phyloP scores from a whole-genome alignment of 2,113 vertebrate species.

The Engraulis encrasicolus region DNA sequence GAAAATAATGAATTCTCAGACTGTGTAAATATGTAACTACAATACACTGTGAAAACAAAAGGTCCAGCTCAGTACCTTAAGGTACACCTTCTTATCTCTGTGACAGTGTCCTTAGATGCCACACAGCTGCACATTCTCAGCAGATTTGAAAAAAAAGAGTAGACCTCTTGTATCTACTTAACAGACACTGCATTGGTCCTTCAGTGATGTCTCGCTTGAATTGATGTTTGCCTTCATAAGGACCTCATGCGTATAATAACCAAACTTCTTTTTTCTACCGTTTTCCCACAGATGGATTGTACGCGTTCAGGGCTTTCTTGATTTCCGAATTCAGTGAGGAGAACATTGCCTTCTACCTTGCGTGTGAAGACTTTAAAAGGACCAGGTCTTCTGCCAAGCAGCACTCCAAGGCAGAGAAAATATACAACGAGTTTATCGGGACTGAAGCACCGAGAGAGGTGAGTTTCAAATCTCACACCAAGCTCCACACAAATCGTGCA shows the following conservation, averaged over 20 bases:
- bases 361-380: slow-evolving; percentile 91
- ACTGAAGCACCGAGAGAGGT: slow-evolving; percentile 91
- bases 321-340: slow-evolving; percentile 95
- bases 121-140: not conserved
- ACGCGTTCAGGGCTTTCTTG: slow-evolving; percentile 88
- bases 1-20: not conserved
- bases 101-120: no score
- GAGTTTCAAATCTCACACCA: slow-evolving; percentile 38
- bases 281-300: slow-evolving; percentile 81
- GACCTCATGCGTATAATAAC: slow-evolving; percentile 33
- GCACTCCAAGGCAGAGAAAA: slow-evolving; percentile 83
- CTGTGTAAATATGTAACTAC: not conserved
- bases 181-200: no score
- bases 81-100: no score
- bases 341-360: slow-evolving; percentile 96
- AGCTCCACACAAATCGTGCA: not conserved
- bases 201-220: not conserved
- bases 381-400: slow-evolving; percentile 80
- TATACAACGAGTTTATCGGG: slow-evolving; percentile 91
- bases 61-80: no score
- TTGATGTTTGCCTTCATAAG: slow-evolving; percentile 24
- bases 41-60: no score
- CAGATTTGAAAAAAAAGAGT: not conserved
- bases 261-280: slow-evolving; percentile 47
- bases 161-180: no score